Evolutionary conservation across 2,113 vertebrate genomes (phyloP), one percentile per base, ranked within the genome.

Genomic region (Nothobranchius furzeri): DNA sequence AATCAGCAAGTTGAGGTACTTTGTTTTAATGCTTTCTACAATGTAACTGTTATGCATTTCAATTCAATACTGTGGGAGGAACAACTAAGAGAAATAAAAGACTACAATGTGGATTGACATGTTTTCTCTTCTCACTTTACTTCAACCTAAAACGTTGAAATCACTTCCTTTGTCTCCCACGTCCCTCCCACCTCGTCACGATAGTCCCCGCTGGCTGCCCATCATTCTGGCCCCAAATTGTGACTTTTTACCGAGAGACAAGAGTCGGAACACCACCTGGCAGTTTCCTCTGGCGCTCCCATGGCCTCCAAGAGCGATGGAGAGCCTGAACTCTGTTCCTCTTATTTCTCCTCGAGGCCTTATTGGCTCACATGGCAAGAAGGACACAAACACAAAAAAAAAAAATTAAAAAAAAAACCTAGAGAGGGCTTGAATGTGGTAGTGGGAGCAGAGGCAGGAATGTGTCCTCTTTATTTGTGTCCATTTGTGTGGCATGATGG

Each of bases 1-100:
- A 96, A 98, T 96, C 93, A 78, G 95, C 95, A 91, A 98, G 93
- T 98, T 93, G 94, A 98, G 98, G 98, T 99, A 99, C 97, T 98
- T 98, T 97, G 95, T 98, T 97, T 97, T 95, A 95, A 97, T 96
- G 96, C 96, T 99, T 99, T 98, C 95, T 98, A 98, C 95, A 95
- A 96, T 98, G 95, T 98, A 98, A 98, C 96, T 99, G 97, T 99
- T 96, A 96, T 93, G 95, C 96, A 95, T 99, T 98, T 96, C 94
- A 95, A 94, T 95, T 95, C 95, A 95, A 96, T 98, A 96, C 95
- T 97, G 96, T 97, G 95, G 95, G 96, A 96, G 93, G 95, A 96
- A 91, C 94, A 96, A 96, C 92, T 98, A 95, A 94, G 91, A 95
- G 49, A 50, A 98, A 99, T 98, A 99, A 98, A 98, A 93, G 93